Conservation (phyloP, 2,113 vertebrate genomes). For the Meleagris gallopavo region DNA sequence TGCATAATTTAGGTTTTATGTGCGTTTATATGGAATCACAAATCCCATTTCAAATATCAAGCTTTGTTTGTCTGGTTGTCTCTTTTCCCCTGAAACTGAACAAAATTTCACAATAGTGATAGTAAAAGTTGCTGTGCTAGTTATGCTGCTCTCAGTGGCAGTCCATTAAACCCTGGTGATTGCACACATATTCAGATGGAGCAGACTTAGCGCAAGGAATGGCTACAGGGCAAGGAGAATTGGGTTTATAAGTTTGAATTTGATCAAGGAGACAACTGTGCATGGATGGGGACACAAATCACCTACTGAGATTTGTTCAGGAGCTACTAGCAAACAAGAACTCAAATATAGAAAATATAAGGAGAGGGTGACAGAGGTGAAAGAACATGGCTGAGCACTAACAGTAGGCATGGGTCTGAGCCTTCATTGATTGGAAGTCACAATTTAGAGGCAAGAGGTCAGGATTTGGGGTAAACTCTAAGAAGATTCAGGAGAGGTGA, state of each 20-base stretch:
- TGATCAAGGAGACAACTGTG: neutral
- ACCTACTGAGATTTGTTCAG: neutral
- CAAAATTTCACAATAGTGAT: neutral
- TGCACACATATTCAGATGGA: neutral
- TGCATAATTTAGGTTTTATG: neutral
- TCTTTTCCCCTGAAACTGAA: neutral
- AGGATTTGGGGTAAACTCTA: neutral
- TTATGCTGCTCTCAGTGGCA: neutral
- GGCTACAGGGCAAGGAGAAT: neutral
- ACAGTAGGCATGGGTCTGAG: neutral
- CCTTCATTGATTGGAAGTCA: neutral
- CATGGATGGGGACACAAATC: neutral
- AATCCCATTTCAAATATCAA: neutral
- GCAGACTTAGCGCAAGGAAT: neutral
- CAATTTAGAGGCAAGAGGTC: neutral
- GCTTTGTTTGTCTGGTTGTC: neutral
- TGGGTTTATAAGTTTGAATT: neutral
- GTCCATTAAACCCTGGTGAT: neutral
- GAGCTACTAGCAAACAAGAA: neutral
- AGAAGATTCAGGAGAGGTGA: neutral
- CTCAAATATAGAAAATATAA: neutral
- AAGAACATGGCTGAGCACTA: neutral
- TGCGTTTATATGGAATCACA: neutral
- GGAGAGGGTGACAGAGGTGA: neutral
- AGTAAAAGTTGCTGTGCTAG: neutral